These are phyloP conservation scores for Gadopsis marmoratus DNA, from an alignment of 2,797 vertebrate genomes.

Conservation along the genomic window DNA sequence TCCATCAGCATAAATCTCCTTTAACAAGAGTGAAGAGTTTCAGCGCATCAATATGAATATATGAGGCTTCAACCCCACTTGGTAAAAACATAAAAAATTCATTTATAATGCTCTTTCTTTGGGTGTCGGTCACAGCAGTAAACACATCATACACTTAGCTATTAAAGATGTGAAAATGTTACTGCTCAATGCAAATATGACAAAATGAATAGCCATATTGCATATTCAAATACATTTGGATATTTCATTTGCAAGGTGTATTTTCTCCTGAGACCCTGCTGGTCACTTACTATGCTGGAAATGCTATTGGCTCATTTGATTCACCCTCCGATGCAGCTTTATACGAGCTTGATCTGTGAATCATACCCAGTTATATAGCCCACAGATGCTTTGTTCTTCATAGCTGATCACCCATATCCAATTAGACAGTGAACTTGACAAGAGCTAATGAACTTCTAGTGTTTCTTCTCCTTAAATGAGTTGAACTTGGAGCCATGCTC, in stretches of 20 bases:
- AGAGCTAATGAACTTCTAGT: slow-evolving; percentile 67
- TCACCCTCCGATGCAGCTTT: slow-evolving; percentile 44
- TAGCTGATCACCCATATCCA: slow-evolving; percentile 78
- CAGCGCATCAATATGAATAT: slow-evolving; percentile 71
- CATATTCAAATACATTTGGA: neutral
- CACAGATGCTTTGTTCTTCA: slow-evolving; percentile 55
- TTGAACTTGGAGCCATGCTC: slow-evolving; percentile 67
- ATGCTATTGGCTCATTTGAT: slow-evolving; percentile 53
- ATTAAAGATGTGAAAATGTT: slow-evolving; percentile 14
- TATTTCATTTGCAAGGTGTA: neutral
- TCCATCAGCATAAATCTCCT: slow-evolving; percentile 75
- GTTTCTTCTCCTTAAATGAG: slow-evolving; percentile 54
- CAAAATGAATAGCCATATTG: neutral
- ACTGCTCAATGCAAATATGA: neutral
- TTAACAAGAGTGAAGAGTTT: slow-evolving; percentile 75
- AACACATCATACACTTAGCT: slow-evolving; percentile 31
- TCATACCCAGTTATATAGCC: slow-evolving; percentile 53
- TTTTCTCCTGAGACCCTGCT: neutral
- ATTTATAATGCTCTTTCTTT: slow-evolving; percentile 56
- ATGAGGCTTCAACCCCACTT: slow-evolving; percentile 56
- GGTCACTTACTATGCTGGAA: slow-evolving; percentile 11
- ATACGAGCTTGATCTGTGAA: slow-evolving; percentile 55
- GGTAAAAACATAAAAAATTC: slow-evolving; percentile 62
- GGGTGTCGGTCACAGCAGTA: slow-evolving; percentile 11
- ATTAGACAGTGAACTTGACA: slow-evolving; percentile 78